phyloP scores from a whole-genome alignment of 2,888 invertebrate genomes.

The Polyommatus iphigenia region DNA sequence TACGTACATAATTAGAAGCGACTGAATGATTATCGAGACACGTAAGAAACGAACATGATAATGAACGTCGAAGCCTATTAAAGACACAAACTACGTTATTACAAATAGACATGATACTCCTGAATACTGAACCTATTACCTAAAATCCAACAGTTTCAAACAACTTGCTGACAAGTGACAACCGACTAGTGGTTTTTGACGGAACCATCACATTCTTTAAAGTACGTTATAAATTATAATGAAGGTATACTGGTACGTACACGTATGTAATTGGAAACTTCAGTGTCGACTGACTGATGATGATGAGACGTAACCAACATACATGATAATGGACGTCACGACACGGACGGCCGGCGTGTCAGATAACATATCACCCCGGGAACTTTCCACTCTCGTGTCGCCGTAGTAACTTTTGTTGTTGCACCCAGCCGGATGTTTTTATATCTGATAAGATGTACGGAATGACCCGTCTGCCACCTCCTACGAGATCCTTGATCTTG shows the following conservation, averaged over 20 bases:
- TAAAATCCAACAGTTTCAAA: background rate
- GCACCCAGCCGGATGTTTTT: conserved; percentile 40
- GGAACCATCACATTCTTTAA: background rate
- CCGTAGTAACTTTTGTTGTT: conserved; percentile 40
- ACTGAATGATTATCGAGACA: background rate
- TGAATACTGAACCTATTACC: too few species aligned
- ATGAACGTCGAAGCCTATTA: background rate
- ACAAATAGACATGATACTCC: background rate
- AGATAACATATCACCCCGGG: conserved; percentile 47
- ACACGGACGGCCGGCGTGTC: conserved; percentile 45
- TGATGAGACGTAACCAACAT: conserved; percentile 20
- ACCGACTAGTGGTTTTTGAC: background rate
- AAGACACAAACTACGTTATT: background rate
- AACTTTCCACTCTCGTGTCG: conserved; percentile 47
- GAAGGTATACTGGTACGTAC: too few species aligned
- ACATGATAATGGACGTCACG: conserved; percentile 32
- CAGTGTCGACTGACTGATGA: background rate
- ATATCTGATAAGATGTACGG: conserved; percentile 27
- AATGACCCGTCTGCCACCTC: background rate
- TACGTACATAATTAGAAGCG: background rate
- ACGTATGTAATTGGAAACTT: too few species aligned
- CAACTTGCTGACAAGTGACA: background rate
- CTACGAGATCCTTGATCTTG: conserved; percentile 17
- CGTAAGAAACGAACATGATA: background rate
- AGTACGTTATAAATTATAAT: too few species aligned